phyloP scores from a whole-genome alignment of 2,113 vertebrate genomes.

The Eurypyga helias region DNA sequence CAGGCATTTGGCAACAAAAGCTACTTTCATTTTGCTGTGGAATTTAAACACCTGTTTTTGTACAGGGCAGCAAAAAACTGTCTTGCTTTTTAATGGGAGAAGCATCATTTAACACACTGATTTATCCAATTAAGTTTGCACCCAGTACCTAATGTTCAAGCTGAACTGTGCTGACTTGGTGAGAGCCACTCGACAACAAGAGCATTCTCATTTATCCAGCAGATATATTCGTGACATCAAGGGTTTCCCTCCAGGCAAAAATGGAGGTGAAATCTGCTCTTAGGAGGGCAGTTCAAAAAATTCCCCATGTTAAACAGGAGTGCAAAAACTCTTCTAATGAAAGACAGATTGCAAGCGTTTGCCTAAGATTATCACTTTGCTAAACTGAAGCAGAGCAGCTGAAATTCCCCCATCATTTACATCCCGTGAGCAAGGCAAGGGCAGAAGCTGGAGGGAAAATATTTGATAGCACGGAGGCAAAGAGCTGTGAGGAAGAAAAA shows the following conservation, averaged over 20 bases:
- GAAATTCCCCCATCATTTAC: constrained; percentile 44
- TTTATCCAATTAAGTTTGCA: not conserved
- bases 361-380: constrained; percentile 1
- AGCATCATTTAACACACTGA: not conserved
- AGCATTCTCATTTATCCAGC: not conserved
- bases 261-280: constrained; percentile 40
- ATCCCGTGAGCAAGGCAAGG: not conserved
- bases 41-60: not conserved
- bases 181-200: not conserved
- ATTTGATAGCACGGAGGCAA: not conserved
- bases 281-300: constrained; percentile 43
- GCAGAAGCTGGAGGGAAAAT: constrained; percentile 1
- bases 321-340: constrained; percentile 65
- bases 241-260: constrained; percentile 27
- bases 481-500: constrained; percentile 5
- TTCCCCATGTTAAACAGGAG: constrained; percentile 47
- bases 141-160: not conserved
- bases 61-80: not conserved
- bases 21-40: not conserved
- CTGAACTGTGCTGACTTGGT: not conserved
- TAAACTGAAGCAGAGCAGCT: constrained; percentile 34
- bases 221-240: not conserved
- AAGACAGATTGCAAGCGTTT: constrained; percentile 65
- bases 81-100: not conserved
- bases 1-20: not conserved